These are phyloP conservation scores for Cryptotermes secundus DNA, from an alignment of 1,140 invertebrate genomes.

Conservation along the genomic window DNA sequence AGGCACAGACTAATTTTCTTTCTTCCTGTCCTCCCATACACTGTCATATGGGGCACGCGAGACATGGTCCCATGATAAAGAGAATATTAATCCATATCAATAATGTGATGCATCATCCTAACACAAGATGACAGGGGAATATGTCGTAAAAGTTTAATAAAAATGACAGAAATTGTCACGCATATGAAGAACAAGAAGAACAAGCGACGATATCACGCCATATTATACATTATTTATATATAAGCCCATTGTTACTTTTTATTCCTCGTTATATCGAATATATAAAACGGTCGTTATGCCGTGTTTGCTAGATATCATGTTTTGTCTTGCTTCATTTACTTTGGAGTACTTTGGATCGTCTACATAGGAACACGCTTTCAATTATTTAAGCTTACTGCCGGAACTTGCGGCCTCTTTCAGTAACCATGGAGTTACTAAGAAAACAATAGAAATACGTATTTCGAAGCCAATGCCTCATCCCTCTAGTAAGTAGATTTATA, in stretches of 20 bases:
- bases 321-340: constrained; percentile 2
- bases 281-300: neutral
- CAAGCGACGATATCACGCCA: neutral
- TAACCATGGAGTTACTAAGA: neutral
- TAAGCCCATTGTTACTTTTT: neutral
- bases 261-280: neutral
- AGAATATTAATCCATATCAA: constrained; percentile 10
- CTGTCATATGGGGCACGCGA: neutral
- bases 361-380: neutral
- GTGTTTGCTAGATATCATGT: neutral
- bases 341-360: neutral
- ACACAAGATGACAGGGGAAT: constrained; percentile 13
- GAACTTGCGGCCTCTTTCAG: neutral
- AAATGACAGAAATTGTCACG: constrained; percentile 16
- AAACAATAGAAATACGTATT: neutral
- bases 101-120: neutral
- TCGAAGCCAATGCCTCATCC: neutral
- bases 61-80: neutral
- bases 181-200: neutral
- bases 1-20: neutral
- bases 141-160: neutral
- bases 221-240: neutral
- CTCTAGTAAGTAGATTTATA: neutral
- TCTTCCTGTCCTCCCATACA: neutral
- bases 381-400: constrained; percentile 9